A percentile compares a stretch with the other conserved stretches of the same genome.
These are phyloP conservation scores for Misgurnus mizolepis DNA, from an alignment of 2,113 vertebrate genomes.

Conservation along the genomic window DNA sequence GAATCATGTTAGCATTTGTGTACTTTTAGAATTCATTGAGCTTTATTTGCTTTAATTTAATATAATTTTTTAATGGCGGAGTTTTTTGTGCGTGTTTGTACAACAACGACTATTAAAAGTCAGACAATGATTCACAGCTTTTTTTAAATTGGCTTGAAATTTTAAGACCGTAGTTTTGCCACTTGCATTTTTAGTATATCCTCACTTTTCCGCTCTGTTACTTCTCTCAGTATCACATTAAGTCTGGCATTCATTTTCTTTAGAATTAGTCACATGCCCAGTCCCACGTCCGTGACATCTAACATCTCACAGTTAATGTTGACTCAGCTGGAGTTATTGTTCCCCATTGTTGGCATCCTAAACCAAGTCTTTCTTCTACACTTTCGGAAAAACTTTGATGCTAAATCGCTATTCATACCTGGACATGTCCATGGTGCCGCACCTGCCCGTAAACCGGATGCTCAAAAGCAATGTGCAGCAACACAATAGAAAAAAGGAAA, in stretches of 20 bases:
- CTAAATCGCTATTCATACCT: slow-evolving; percentile 59
- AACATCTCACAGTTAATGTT: slow-evolving; percentile 60
- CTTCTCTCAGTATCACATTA: background rate
- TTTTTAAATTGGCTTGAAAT: no score
- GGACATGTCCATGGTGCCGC: slow-evolving; percentile 66
- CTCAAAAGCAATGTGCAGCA: slow-evolving; percentile 58
- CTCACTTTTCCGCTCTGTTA: background rate
- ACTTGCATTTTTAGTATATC: background rate
- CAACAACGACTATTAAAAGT: no score
- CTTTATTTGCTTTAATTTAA: no score
- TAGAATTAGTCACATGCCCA: background rate
- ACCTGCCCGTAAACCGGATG: slow-evolving; percentile 68
- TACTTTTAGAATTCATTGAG: no score
- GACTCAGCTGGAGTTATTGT: slow-evolving; percentile 69
- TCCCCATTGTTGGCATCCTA: slow-evolving; percentile 63
- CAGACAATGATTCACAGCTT: no score
- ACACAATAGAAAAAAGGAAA: slow-evolving; percentile 57
- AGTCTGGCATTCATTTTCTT: background rate
- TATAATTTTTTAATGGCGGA: no score
- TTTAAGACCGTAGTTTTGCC: no score
- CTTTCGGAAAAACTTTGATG: slow-evolving; percentile 66
- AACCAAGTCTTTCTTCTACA: slow-evolving; percentile 60
- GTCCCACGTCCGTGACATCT: background rate
- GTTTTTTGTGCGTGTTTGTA: no score
- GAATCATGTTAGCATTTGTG: no score